Evolutionary conservation across 2,888 invertebrate genomes (phyloP).

Genomic region (Notodonta dromedarius): DNA sequence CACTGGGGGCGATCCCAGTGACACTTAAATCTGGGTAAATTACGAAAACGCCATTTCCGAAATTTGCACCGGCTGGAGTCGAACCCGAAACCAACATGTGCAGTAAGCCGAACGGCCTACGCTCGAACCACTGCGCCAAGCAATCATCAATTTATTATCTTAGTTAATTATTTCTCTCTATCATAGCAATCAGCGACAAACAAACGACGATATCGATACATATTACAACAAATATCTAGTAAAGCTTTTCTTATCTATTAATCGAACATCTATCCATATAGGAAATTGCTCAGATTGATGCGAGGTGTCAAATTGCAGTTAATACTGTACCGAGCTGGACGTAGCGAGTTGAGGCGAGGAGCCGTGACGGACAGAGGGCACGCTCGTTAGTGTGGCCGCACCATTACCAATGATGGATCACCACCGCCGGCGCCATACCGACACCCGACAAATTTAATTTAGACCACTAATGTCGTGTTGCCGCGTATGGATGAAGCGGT

Average conservation of each 20-base stretch:
- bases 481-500: slow-evolving; percentile 58
- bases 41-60: no score
- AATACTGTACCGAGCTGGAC: slow-evolving; percentile 14
- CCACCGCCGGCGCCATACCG: slow-evolving; percentile 66
- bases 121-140: no score
- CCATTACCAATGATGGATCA: slow-evolving; percentile 80
- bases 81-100: no score
- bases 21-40: no score
- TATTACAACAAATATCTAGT: no score
- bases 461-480: slow-evolving; percentile 68
- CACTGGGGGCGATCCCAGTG: no score
- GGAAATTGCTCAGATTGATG: slow-evolving; percentile 20
- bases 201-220: not conserved
- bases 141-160: no score
- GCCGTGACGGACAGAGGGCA: slow-evolving; percentile 51
- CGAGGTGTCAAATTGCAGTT: slow-evolving; percentile 29
- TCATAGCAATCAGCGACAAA: not conserved
- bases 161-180: no score
- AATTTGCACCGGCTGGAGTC: no score
- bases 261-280: slow-evolving; percentile 7
- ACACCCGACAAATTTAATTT: slow-evolving; percentile 81
- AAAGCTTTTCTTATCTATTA: no score
- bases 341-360: slow-evolving; percentile 10
- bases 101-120: no score
- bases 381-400: slow-evolving; percentile 71